A percentile compares a stretch with the other conserved stretches of the same genome.
Conservation (phyloP, 2,113 vertebrate species). For the Sarotherodon lohbergeri region DNA sequence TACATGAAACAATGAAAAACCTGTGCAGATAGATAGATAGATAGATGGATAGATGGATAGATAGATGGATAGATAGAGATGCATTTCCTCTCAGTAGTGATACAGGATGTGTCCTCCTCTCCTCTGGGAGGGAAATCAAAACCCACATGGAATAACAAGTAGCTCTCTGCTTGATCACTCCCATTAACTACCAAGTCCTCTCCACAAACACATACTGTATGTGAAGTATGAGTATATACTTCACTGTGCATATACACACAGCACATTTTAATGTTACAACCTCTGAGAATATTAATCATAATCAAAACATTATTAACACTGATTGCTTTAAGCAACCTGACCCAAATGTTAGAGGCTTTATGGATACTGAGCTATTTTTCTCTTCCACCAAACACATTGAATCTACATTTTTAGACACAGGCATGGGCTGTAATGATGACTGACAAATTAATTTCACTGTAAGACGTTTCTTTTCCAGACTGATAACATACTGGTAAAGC, state of each 20-base stretch:
- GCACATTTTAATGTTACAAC: background rate
- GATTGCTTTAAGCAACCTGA: background rate
- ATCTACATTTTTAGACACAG: background rate
- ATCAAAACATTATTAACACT: background rate
- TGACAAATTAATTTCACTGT: background rate
- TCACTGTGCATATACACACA: background rate
- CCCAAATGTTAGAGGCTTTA: background rate
- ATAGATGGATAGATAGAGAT: background rate
- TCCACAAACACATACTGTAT: background rate
- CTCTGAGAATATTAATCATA: background rate
- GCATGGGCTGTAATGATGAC: background rate
- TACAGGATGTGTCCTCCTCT: conserved; percentile 48
- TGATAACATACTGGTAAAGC: background rate
- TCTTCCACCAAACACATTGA: background rate
- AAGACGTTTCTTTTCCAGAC: background rate
- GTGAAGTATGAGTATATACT: background rate
- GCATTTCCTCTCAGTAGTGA: conserved; percentile 44
- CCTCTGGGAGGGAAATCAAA: conserved; percentile 56
- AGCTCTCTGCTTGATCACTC: conserved; percentile 39
- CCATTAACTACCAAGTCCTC: background rate
- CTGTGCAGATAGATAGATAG: background rate
- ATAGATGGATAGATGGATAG: background rate
- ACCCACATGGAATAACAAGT: conserved; percentile 66
- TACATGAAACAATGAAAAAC: background rate
- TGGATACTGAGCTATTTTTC: background rate